phyloP scores from a whole-genome alignment of 2,113 vertebrate genomes.

The Cariama cristata region DNA sequence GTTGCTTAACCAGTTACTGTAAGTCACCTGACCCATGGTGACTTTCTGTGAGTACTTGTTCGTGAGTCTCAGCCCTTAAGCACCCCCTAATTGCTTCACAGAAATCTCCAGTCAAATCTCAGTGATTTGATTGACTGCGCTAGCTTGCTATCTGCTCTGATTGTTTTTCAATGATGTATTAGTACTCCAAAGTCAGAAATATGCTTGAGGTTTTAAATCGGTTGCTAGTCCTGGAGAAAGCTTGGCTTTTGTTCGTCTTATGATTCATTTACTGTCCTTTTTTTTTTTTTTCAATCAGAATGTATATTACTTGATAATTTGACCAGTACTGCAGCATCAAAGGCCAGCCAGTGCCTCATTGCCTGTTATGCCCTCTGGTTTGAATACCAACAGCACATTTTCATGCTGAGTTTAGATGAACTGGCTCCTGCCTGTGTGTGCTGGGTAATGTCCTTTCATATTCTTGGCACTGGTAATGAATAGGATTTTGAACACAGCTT shows the following conservation, averaged over 20 bases:
- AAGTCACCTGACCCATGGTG: background rate
- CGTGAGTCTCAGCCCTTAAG: background rate
- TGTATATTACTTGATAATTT: conserved; percentile 36
- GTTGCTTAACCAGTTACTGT: background rate
- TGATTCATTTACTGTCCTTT: background rate
- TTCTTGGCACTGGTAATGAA: conserved; percentile 62
- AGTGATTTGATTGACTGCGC: background rate
- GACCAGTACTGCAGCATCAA: background rate
- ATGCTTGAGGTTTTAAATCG: background rate
- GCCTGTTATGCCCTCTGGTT: conserved; percentile 61
- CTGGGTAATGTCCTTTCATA: conserved; percentile 63
- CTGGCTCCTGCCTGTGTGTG: conserved; percentile 60
- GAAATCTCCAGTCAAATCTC: background rate
- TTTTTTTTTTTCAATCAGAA: background rate
- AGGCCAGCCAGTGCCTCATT: conserved; percentile 25
- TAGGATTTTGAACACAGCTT: conserved; percentile 58
- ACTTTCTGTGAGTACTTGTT: background rate
- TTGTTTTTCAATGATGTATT: background rate
- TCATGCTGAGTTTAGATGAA: conserved; percentile 68
- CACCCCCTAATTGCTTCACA: background rate
- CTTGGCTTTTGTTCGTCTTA: background rate
- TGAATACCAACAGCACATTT: conserved; percentile 64
- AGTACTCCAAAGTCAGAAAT: background rate
- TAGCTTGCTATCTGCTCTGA: background rate
- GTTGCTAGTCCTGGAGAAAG: background rate